Base-by-base conservation (phyloP, 2,797 vertebrate genomes). In the Micrastur ruficollis region DNA sequence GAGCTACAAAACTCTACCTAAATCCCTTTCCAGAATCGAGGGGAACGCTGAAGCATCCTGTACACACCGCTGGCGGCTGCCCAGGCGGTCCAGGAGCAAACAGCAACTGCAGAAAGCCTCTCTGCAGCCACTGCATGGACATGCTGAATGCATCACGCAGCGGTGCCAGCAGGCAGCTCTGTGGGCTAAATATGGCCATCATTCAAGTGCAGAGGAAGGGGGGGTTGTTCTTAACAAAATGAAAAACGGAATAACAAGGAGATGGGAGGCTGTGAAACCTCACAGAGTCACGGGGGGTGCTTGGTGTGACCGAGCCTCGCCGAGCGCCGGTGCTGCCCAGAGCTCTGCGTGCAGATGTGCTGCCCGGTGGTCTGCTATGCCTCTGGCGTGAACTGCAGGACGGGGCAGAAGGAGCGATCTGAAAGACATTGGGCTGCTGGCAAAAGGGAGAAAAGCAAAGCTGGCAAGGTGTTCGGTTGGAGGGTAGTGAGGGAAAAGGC, bases 61-160 rank as follows among this genome's bases (percentile, higher is more conserved):
- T 19, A 9, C 2, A 0, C 9, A 5, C 23, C 0, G 0, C 32
- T 6, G 40, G 29, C 46, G 42, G 20, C 23, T 87, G 29, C n/a
- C 7, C 11, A 9, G 6, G 20, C 19, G 61, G 22, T 21, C 36
- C 68, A 50, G 47, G 46, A 65, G 40, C 53, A 38, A 29, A 44
- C 17, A 9, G n/a, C 5, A 34, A 13, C 25, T 29, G 31, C 38
- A 17, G 38, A 20, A 72, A 50, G 5, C 5, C 19, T 71, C 55
- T 62, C 27, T 8, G 32, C n/a, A 72, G 17, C 20, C 71, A 14
- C 25, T 26, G 12, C 42, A 7, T 3, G 21, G 31, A 8, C 0
- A 0, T 1, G 0, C 5, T 55, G 42, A 34, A 32, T 4, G 3
- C 36, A 5, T 27, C 55, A 38, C 1, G 0, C 5, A 6, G 34